Base-by-base conservation (phyloP, 2,888 invertebrate genomes). In the Drosophila villosipedis region DNA sequence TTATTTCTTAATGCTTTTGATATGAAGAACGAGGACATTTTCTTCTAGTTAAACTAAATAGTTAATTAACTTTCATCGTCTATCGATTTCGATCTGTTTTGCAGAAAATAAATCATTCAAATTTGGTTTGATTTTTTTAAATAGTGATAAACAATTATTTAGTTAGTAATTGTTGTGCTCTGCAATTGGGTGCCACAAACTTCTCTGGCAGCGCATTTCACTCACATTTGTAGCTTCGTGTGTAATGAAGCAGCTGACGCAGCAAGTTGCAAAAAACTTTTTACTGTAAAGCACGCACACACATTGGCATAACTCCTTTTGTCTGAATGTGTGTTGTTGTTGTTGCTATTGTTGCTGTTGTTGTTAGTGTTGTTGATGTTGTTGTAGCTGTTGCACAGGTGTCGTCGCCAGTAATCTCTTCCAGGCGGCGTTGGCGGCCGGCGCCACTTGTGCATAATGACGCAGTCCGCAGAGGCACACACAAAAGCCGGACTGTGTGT, bases 241-340 rank as follows among this genome's bases (percentile, higher is more conserved):
- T 90, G 85, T 85, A 86, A 86, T 86, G 90, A 90, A 90, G 87
- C 91, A 87, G 89, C 91, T 87, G 87, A 87, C 89, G 80, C 74
- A 78, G 91, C 80, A 76, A 86, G 75, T 84, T 82, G 87, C 82
- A 84, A 83, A 78, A 76, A 73, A 78, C 57, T 84, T 84, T 87
- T 64, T 57, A 74, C 80, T 80, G 69, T 68, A 71, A 75, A 78
- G 69, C 57, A 68, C 54, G 68, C 55, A 62, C 55, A 64, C 25
- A 35, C 31, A 47, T 47, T 47, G 47, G 2, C 9, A 16, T 47
- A 9, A 43, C 57, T 71, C 62, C 63, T 68, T 73, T 66, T 68
- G 80, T 71, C 61, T 50, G 62, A 67, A 59, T 76, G 67, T 68
- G 64, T 64, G n/a, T n/a, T n/a, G n/a, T n/a, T n/a, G n/a, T n/a